These are phyloP conservation scores for Macrotus californicus DNA, from an alignment of 2,113 vertebrate species.

Conservation along the genomic window DNA sequence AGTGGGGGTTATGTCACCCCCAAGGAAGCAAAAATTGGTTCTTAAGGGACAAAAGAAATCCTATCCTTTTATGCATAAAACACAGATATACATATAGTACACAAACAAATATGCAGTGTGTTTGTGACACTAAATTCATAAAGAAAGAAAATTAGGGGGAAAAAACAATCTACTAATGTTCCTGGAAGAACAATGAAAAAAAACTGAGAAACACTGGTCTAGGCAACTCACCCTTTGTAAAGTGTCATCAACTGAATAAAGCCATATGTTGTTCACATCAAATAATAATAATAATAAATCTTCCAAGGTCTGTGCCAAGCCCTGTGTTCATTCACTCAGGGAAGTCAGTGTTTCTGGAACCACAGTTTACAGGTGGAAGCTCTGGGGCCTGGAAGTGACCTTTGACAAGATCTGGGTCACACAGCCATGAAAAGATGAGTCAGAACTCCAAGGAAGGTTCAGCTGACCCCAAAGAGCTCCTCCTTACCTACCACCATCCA, in stretches of 20 bases:
- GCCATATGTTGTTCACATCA: neutral
- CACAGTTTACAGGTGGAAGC: neutral
- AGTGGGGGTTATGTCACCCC: neutral
- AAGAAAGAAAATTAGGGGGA: neutral
- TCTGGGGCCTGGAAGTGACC: neutral
- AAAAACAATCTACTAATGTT: neutral
- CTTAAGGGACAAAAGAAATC: neutral
- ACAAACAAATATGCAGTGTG: neutral
- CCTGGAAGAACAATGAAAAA: neutral
- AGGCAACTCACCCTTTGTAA: neutral
- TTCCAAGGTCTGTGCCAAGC: neutral
- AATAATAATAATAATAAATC: neutral
- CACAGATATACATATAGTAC: neutral
- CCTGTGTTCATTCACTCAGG: neutral
- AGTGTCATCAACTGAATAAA: neutral
- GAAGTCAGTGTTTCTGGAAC: neutral
- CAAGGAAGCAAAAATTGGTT: neutral
- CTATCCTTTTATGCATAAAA: neutral
- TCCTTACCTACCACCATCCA: neutral
- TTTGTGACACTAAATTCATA: neutral
- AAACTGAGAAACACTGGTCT: neutral
- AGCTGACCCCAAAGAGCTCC: neutral
- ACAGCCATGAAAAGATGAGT: neutral
- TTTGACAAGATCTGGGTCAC: neutral
- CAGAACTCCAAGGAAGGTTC: neutral